A percentile compares a stretch with the other conserved stretches of the same genome.
phyloP scores from a whole-genome alignment of 1,140 invertebrate genomes.

The Aphelinus certus region DNA sequence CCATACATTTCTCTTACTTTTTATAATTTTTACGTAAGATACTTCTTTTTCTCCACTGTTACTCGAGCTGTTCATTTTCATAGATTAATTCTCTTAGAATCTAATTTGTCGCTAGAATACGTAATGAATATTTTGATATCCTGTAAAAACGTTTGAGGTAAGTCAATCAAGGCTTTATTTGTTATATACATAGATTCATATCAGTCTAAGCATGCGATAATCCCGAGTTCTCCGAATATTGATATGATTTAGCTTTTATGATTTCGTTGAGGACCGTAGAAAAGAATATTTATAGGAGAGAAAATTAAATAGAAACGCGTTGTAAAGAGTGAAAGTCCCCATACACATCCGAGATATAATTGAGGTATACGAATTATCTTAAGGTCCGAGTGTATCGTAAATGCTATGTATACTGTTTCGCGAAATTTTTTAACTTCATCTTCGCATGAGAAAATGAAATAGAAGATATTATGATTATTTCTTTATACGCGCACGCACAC shows the following conservation, averaged over 20 bases:
- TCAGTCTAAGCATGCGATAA: background rate
- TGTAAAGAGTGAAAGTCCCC: slow-evolving; percentile 11
- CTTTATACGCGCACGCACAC: slow-evolving; percentile 14
- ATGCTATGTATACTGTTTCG: slow-evolving; percentile 18
- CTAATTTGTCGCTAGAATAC: slow-evolving; percentile 22
- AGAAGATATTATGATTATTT: slow-evolving; percentile 21
- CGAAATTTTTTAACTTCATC: slow-evolving; percentile 5
- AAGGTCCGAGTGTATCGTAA: slow-evolving; percentile 16
- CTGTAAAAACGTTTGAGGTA: slow-evolving; percentile 3
- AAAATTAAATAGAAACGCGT: slow-evolving; percentile 5
- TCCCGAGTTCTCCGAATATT: slow-evolving; percentile 10
- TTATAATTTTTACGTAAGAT: background rate
- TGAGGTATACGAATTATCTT: slow-evolving; percentile 32
- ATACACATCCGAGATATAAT: slow-evolving; percentile 14
- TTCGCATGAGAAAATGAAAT: slow-evolving; percentile 7
- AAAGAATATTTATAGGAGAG: background rate
- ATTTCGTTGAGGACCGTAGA: background rate
- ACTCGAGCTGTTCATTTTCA: slow-evolving; percentile 10
- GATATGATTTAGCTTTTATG: slow-evolving; percentile 5
- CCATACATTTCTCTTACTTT: slow-evolving; percentile 5
- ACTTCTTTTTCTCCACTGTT: slow-evolving; percentile 19
- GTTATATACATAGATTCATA: slow-evolving; percentile 22
- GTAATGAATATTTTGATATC: slow-evolving; percentile 16
- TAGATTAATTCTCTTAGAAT: slow-evolving; percentile 13
- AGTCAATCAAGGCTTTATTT: slow-evolving; percentile 33